These are phyloP conservation scores for Toxotes jaculatrix DNA, from an alignment of 2,113 vertebrate species.

Conservation along the genomic window DNA sequence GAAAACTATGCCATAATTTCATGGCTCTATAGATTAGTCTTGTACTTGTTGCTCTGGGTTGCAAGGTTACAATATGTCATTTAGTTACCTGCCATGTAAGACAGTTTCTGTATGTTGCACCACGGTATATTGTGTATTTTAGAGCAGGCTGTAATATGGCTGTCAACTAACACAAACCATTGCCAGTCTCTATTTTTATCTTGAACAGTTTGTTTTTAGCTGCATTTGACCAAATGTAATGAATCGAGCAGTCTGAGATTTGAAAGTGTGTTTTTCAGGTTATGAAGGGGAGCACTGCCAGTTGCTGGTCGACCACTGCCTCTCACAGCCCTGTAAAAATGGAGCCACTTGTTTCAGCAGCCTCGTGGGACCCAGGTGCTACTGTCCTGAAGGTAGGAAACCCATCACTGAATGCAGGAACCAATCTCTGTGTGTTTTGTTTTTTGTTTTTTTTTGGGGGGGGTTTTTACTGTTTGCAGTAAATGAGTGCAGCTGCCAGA, in stretches of 20 bases:
- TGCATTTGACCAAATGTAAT: not conserved
- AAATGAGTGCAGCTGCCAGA: constrained; percentile 3
- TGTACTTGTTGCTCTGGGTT: too few species aligned
- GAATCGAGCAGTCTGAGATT: not conserved
- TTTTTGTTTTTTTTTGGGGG: too few species aligned
- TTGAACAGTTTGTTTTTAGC: not conserved
- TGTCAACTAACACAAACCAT: not conserved
- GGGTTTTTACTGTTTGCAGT: not conserved
- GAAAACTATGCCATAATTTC: too few species aligned
- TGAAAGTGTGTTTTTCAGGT: constrained; percentile 50
- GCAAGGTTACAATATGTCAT: too few species aligned
- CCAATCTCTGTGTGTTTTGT: not conserved
- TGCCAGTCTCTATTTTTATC: not conserved
- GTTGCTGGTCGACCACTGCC: constrained; percentile 91
- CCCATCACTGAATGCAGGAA: not conserved
- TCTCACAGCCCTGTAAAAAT: constrained; percentile 91
- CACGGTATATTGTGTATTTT: not conserved
- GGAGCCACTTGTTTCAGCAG: constrained; percentile 91
- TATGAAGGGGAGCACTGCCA: constrained; percentile 91
- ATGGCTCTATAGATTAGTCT: too few species aligned
- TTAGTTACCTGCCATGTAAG: too few species aligned
- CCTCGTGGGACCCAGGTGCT: constrained; percentile 89
- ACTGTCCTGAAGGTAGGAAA: constrained; percentile 91
- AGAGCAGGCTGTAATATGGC: not conserved
- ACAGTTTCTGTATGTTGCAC: not conserved